phyloP scores from a whole-genome alignment of 1,140 invertebrate genomes.

The Bicyclus anynana region DNA sequence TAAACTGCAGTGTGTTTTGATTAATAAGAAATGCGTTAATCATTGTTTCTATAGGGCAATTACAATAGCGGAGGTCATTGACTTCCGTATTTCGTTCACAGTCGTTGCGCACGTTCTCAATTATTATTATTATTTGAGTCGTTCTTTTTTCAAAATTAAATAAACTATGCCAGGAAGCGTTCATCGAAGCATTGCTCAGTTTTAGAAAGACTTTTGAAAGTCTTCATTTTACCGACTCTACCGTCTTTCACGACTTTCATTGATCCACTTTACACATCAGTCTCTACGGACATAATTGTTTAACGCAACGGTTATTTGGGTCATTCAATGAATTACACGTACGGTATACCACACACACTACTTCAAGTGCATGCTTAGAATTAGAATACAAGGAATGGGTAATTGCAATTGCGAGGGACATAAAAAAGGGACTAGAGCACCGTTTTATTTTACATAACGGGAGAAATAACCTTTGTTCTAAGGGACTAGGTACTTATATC shows the following conservation, averaged over 20 bases:
- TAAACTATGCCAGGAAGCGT: too few relatives aligned
- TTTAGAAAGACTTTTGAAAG: too few relatives aligned
- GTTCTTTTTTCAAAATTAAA: too few relatives aligned
- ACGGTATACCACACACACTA: background rate
- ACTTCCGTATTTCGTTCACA: constrained; percentile 5
- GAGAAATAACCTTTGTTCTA: too few relatives aligned
- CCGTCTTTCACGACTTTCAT: constrained; percentile 13
- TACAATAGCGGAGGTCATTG: constrained; percentile 22
- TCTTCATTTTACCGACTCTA: background rate
- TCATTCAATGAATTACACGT: background rate
- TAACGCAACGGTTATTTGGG: constrained; percentile 11
- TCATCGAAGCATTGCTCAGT: too few relatives aligned
- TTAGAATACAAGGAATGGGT: too few relatives aligned
- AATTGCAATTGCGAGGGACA: background rate
- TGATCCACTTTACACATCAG: constrained; percentile 14
- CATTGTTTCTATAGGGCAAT: constrained; percentile 11
- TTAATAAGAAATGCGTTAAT: background rate
- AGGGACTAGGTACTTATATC: too few relatives aligned
- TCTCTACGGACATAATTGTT: constrained; percentile 11
- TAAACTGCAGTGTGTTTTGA: background rate
- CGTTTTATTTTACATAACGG: too few relatives aligned
- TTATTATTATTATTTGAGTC: too few relatives aligned
- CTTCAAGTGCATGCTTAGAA: too few relatives aligned
- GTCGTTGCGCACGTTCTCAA: too few relatives aligned
- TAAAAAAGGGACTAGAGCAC: background rate